Conservation (phyloP, 64 coral and sea anemone genomes). For the Dendrophyllia cribrosa region DNA sequence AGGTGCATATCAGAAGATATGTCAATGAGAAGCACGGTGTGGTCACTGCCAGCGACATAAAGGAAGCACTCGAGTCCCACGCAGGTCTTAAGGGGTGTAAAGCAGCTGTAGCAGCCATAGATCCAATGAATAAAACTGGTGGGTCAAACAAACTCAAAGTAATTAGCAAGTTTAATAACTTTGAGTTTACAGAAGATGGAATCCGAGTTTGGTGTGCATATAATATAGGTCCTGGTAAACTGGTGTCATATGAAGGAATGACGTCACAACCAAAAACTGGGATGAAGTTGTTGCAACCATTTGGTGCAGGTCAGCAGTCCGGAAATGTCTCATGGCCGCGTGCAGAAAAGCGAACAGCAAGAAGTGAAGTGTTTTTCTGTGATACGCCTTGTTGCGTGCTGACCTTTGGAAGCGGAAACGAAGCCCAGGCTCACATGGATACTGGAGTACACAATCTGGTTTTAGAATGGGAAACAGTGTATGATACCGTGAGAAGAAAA, state of each 20-base stretch:
- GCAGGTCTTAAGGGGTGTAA: not conserved
- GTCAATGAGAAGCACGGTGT: not conserved
- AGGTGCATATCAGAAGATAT: constrained; percentile 1
- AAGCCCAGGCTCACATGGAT: constrained; percentile 31
- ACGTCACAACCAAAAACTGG: not conserved
- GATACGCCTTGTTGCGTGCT: constrained; percentile 13
- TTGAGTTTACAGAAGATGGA: not conserved
- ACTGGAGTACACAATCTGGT: constrained; percentile 24
- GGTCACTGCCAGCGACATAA: not conserved
- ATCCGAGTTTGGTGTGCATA: not conserved
- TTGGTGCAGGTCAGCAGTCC: not conserved
- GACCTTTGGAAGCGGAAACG: not conserved
- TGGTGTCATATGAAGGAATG: not conserved
- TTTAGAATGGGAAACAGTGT: constrained; percentile 16
- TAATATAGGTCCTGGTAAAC: not conserved
- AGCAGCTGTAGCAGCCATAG: not conserved
- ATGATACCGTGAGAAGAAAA: constrained; percentile 24
- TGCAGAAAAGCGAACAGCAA: not conserved
- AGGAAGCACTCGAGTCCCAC: not conserved
- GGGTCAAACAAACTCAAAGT: not conserved
- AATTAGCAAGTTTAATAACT: not conserved
- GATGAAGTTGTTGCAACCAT: not conserved
- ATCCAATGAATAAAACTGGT: not conserved
- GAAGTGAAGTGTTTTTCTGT: constrained; percentile 30
- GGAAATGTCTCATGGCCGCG: not conserved